Conservation (phyloP, 2,888 invertebrate genomes). For the Eupsilia transversa region DNA sequence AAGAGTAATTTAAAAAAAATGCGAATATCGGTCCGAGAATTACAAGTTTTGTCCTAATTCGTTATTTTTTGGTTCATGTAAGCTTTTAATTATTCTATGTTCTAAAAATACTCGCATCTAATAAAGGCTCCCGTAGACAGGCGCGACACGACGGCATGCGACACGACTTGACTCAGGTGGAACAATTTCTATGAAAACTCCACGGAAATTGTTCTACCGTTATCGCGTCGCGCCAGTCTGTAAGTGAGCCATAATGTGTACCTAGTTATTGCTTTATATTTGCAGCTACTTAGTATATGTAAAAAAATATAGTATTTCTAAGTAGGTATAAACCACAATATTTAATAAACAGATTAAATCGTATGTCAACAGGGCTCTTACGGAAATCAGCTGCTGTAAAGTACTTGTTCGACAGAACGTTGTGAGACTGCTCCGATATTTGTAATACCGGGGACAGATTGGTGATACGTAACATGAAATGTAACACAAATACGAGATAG, state of each 20-base stretch:
- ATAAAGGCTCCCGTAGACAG: too few species aligned
- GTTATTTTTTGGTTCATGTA: background rate
- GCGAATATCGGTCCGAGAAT: too few species aligned
- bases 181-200: too few species aligned
- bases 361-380: background rate
- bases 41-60: background rate
- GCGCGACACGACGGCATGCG: too few species aligned
- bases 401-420: background rate
- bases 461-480: background rate
- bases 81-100: background rate
- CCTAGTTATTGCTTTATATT: too few species aligned
- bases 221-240: too few species aligned
- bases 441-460: background rate
- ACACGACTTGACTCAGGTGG: too few species aligned
- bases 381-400: background rate
- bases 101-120: background rate
- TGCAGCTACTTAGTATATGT: background rate
- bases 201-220: too few species aligned
- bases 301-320: background rate
- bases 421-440: background rate
- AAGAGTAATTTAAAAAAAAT: too few species aligned
- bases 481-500: background rate
- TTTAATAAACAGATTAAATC: background rate
- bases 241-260: too few species aligned
- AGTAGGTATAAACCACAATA: background rate